Evolutionary conservation across 2,113 vertebrate species (phyloP).

Genomic region (Toxotes jaculatrix): DNA sequence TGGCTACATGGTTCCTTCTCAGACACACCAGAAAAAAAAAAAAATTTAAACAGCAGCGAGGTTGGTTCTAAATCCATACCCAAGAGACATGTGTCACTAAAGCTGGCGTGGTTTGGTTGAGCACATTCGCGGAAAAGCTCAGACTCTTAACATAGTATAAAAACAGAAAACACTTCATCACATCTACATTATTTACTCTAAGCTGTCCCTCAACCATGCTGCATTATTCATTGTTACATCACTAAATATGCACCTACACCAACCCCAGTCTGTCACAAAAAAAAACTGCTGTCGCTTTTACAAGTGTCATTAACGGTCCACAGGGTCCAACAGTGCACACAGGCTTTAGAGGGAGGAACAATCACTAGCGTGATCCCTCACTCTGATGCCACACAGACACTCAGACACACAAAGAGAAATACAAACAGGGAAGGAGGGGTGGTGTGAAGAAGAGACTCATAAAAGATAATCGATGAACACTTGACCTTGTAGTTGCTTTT

Average conservation of each 20-base stretch:
- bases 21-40: conserved; percentile 26
- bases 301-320: conserved; percentile 45
- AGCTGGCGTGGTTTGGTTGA: conserved; percentile 14
- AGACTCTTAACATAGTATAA: conserved; percentile 46
- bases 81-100: conserved; percentile 20
- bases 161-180: conserved; percentile 58
- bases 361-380: background rate
- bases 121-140: conserved; percentile 33
- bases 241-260: conserved; percentile 57
- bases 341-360: conserved; percentile 5
- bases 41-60: conserved; percentile 13
- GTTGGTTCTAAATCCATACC: conserved; percentile 28
- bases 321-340: conserved; percentile 14
- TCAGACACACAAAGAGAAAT: conserved; percentile 18
- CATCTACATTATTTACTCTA: conserved; percentile 73
- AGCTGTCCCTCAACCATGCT: conserved; percentile 35
- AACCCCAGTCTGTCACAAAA: conserved; percentile 40
- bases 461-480: conserved; percentile 42
- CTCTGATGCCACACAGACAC: background rate
- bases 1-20: conserved; percentile 7
- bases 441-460: conserved; percentile 28
- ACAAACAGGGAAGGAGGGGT: background rate
- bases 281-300: conserved; percentile 41
- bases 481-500: conserved; percentile 43
- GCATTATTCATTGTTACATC: conserved; percentile 72